These are phyloP conservation scores for Tragelaphus strepsiceros DNA, from an alignment of 2,113 vertebrate species.

Conservation along the genomic window DNA sequence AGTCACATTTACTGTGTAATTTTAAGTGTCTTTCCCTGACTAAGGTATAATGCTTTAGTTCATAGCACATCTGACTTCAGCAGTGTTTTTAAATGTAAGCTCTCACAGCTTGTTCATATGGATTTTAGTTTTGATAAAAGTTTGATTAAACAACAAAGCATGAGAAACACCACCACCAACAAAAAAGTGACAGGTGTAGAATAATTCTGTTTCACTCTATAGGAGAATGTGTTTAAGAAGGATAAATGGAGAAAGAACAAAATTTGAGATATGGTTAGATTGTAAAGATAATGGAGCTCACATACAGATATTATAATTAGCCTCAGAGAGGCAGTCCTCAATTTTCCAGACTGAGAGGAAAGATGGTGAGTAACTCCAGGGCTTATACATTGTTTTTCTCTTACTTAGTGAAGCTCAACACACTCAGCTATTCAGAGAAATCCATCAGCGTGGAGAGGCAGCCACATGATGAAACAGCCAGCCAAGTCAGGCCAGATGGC, in stretches of 20 bases:
- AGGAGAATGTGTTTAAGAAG: not conserved
- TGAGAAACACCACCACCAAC: not conserved
- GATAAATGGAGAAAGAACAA: not conserved
- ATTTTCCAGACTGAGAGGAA: not conserved
- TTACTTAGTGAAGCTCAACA: not conserved
- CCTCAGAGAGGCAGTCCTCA: not conserved
- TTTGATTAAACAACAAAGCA: constrained; percentile 1
- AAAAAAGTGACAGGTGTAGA: not conserved
- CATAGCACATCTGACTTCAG: not conserved
- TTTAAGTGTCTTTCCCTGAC: not conserved
- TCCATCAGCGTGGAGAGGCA: not conserved
- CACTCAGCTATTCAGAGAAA: constrained; percentile 11
- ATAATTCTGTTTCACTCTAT: not conserved
- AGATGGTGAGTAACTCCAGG: not conserved
- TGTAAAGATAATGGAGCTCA: not conserved
- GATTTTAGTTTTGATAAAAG: constrained; percentile 22
- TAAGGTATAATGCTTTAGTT: not conserved
- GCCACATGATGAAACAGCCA: not conserved
- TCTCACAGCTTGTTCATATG: not conserved
- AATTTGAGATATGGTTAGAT: not conserved
- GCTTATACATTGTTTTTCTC: not conserved
- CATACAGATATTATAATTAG: not conserved
- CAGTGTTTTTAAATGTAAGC: not conserved
- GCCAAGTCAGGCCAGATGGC: constrained; percentile 49
- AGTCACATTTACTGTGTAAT: not conserved